These are phyloP conservation scores for Lamproptera curius DNA, from an alignment of 2,888 invertebrate species.

Conservation along the genomic window DNA sequence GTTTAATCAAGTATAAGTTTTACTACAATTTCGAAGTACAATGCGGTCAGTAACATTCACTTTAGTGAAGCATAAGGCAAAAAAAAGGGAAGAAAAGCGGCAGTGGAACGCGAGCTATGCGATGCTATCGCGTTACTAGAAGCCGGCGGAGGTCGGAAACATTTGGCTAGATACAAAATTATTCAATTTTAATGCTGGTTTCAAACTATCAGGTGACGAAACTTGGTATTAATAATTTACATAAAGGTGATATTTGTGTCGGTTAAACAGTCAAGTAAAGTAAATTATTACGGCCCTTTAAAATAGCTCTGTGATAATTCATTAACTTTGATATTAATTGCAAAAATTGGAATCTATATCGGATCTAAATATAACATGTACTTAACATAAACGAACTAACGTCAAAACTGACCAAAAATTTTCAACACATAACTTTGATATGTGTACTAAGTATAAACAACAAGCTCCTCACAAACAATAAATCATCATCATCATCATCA, in stretches of 20 bases:
- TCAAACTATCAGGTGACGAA: not conserved
- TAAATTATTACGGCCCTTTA: too few relatives aligned
- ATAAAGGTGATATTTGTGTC: too few relatives aligned
- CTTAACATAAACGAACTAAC: too few relatives aligned
- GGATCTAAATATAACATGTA: too few relatives aligned
- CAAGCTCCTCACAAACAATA: too few relatives aligned
- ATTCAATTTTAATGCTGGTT: not conserved
- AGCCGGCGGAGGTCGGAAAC: constrained; percentile 8
- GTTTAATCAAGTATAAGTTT: too few relatives aligned
- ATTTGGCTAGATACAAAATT: not conserved
- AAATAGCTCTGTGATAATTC: too few relatives aligned
- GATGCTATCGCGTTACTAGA: constrained; percentile 13
- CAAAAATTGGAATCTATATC: not conserved
- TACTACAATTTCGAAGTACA: constrained; percentile 8
- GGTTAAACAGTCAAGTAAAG: too few relatives aligned
- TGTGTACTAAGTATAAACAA: too few relatives aligned
- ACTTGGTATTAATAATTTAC: not conserved
- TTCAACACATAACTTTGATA: too few relatives aligned
- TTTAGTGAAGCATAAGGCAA: constrained; percentile 10
- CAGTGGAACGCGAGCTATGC: constrained; percentile 12
- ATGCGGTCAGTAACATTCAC: constrained; percentile 4
- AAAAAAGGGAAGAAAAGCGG: constrained; percentile 9
- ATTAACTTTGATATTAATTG: not conserved
- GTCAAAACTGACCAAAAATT: too few relatives aligned
- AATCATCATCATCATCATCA: too few relatives aligned